A percentile compares a stretch with the other conserved stretches of the same genome.
These are phyloP conservation scores for Oceanodroma leucorhoa DNA, from an alignment of 2,797 vertebrate genomes.

Conservation along the genomic window DNA sequence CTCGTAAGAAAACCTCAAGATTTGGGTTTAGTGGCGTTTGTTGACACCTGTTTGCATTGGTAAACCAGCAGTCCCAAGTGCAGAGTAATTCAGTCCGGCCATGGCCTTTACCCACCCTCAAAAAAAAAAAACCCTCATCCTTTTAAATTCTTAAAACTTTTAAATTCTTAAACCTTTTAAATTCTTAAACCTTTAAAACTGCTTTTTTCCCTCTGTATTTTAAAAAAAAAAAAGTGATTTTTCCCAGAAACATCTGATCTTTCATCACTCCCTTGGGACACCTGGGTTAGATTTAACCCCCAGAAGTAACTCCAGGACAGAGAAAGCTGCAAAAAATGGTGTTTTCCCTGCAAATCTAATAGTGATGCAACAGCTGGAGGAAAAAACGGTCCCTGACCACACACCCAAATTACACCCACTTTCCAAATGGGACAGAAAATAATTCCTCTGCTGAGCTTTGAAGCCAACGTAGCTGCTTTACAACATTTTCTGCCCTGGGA, in stretches of 20 bases:
- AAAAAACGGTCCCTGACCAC: neutral
- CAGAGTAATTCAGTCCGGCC: neutral
- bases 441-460: neutral
- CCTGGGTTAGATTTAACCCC: neutral
- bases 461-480: neutral
- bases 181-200: no score
- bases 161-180: no score
- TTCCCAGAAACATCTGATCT: neutral
- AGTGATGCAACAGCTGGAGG: neutral
- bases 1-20: neutral
- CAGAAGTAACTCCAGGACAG: neutral
- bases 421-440: neutral
- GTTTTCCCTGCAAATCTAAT: neutral
- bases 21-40: rapidly evolving
- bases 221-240: neutral
- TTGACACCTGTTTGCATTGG: neutral
- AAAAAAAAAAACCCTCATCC: neutral
- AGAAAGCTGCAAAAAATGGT: neutral
- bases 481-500: neutral
- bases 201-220: neutral
- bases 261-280: neutral
- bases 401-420: neutral
- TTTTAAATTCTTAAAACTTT: neutral
- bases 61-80: neutral
- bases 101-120: neutral